These are phyloP conservation scores for Opisthocomus hoazin DNA, from an alignment of 2,113 vertebrate species.

Conservation along the genomic window DNA sequence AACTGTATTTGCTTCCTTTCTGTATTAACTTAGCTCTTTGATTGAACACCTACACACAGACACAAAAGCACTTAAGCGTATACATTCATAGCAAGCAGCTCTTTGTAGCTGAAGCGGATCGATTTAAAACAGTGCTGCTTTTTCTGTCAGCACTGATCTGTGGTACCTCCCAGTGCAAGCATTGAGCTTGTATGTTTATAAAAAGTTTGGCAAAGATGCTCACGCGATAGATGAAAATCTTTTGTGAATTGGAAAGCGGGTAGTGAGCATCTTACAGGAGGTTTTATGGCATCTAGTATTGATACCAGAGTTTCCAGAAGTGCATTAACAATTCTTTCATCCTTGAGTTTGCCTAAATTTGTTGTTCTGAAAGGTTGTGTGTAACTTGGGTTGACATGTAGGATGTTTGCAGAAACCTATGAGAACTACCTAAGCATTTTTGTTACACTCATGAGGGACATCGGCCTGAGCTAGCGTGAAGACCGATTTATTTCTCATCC, in stretches of 20 bases:
- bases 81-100: not conserved
- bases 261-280: not conserved
- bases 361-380: not conserved
- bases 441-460: not conserved
- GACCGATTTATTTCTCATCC: constrained; percentile 2
- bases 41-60: not conserved
- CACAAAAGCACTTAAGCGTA: not conserved
- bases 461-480: not conserved
- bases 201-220: not conserved
- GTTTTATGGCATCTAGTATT: not conserved
- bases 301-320: not conserved
- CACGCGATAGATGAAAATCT: not conserved
- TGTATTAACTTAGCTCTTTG: not conserved
- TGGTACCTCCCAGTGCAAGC: not conserved
- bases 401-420: not conserved
- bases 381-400: not conserved
- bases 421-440: not conserved
- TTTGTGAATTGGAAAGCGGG: not conserved
- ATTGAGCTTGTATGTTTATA: not conserved
- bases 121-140: not conserved
- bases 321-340: not conserved
- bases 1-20: not conserved
- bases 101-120: not conserved
- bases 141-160: not conserved
- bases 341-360: not conserved